Evolutionary conservation across 2,797 vertebrate genomes (phyloP), one percentile per base, ranked within the genome.

Genomic region (Rhinogobio ventralis): DNA sequence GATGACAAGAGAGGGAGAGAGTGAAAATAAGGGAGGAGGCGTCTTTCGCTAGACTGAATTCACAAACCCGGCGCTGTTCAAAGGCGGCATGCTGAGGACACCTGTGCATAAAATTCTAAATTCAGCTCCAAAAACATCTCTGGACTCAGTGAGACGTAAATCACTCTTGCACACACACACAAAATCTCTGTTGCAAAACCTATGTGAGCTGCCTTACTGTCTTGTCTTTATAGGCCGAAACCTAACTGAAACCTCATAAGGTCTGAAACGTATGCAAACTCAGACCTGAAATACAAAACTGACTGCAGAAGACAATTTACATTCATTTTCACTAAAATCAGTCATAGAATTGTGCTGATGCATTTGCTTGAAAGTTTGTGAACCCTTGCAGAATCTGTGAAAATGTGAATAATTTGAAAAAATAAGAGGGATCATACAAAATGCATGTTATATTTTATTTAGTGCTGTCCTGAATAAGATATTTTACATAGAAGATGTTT

Each of bases 81-180:
- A 73, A 90, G 86, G 23, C 76, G 64, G 85, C 88, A 87, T 84
- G 86, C 73, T 87, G 83, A 83, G 85, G 88, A 88, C 89, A 89
- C 85, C 85, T 83, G 75, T 71, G 55, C 79, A 86, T 77, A 73
- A 79, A 72, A 79, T 68, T 25, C 28, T 1, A 39, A 64, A 74
- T 68, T 68, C 82, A 64, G 28, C 51, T 62, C 42, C 42, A 62
- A 75, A 69, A 66, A 71, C 71, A 75, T 55, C 67, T 45, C 81
- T 77, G 80, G 64, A 72, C 66, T 72, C 49, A 71, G 79, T 81
- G 86, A 85, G 82, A 33, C 19, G 36, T 60, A 62, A 60, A 64
- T 67, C 36, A 75, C 78, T 13, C 55, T 25, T 25, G 10, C 45
- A 13, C 36, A 60, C 46, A 71, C 25, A 82, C 67, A 39, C 13